Base-by-base conservation (phyloP, 2,113 vertebrate species). In the Megaceryle torquata region DNA sequence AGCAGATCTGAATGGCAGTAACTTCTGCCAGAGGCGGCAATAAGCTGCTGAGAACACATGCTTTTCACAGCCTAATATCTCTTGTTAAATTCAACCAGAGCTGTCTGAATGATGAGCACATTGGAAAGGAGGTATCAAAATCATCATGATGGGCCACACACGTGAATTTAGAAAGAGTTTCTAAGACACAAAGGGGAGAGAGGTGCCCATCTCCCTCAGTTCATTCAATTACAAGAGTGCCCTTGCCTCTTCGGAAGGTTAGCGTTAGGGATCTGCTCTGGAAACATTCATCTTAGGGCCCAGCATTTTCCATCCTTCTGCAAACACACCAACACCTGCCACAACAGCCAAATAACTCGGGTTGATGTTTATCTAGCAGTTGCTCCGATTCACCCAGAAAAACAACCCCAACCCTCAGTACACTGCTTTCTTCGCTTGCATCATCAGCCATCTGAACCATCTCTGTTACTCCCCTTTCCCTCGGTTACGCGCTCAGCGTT, bases 1-100 rank as follows among this genome's bases (percentile, higher is more conserved):
- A 78, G 61, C 51, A 68, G 80, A 91, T 89, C 74, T 75, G 65
- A 92, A 84, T 13, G 24, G 86, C 83, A 95, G 83, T 26, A 92
- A 64, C 69, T 86, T 78, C 91, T 93, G 94, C 83, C 61, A 95
- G 65, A 87, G 89, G 89, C 81, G 82, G 91, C 76, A 91, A 41
- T n/a, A 54, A 82, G 63, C 82, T 91, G 46, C 94, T 64, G 71
- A 79, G 74, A 92, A 80, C 57, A 78, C 69, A 79, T 50, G 81
- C 57, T 87, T 85, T 91, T 61, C 93, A 89, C 61, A 89, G 77
- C 44, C 83, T 79, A 79, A 29, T 84, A 14, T 63, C n/a, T 31
- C 33, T 65, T 65, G 64, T 65, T 69, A 64, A 91, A 91, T 91
- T 69, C 91, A 92, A 82, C 74, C 59, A 57, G 28, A 89, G 70